phyloP scores from a whole-genome alignment of 2,113 vertebrate genomes.

The Rhagologus leucostigma region DNA sequence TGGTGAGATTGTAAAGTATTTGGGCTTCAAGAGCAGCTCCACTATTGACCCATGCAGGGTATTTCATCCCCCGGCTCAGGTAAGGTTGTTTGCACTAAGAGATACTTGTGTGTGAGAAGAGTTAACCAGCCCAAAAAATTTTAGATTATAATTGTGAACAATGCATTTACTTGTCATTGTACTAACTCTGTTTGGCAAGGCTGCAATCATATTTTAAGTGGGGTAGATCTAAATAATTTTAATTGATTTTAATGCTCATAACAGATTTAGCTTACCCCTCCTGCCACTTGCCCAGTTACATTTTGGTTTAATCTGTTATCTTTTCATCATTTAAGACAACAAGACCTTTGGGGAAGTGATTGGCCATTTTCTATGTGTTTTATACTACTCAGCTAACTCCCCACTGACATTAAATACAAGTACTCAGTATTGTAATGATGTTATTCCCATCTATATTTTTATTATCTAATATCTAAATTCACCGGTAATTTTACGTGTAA shows the following conservation, averaged over 20 bases:
- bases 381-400: neutral
- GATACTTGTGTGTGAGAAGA: neutral
- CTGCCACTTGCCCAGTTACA: neutral
- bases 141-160: neutral
- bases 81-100: neutral
- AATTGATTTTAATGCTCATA: neutral
- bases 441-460: neutral
- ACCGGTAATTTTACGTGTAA: neutral
- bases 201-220: neutral
- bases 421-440: neutral
- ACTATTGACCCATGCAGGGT: neutral
- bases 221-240: neutral
- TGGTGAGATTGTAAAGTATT: neutral
- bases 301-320: neutral
- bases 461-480: neutral
- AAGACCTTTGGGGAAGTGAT: neutral
- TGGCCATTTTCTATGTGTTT: neutral
- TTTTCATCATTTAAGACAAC: neutral
- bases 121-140: neutral
- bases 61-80: neutral
- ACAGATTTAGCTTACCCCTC: neutral
- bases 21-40: neutral
- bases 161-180: neutral
- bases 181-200: neutral
- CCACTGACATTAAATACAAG: neutral